Percentiles rank a stretch among this genome's conserved stretches.
These are phyloP conservation scores for Hypena proboscidalis DNA, from an alignment of 2,888 invertebrate genomes.

Conservation along the genomic window DNA sequence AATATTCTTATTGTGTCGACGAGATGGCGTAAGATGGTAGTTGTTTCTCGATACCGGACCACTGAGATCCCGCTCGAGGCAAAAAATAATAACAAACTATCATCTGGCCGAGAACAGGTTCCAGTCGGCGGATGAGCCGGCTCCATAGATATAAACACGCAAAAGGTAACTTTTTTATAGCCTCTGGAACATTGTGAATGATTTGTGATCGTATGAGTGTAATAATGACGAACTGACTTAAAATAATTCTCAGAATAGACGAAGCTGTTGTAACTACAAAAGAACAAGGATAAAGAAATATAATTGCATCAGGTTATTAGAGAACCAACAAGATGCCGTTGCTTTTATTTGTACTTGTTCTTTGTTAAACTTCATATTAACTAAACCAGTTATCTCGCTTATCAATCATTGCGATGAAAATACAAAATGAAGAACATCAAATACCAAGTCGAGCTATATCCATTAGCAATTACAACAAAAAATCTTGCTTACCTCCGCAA, in stretches of 20 bases:
- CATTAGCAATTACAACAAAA: slow-evolving; percentile 52
- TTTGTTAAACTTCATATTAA: slow-evolving; percentile 21
- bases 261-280: not conserved
- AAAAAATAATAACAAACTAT: slow-evolving; percentile 80
- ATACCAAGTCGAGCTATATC: slow-evolving; percentile 38
- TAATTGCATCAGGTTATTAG: slow-evolving; percentile 29
- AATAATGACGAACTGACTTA: slow-evolving; percentile 28
- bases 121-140: slow-evolving; percentile 60
- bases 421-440: slow-evolving; percentile 22
- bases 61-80: slow-evolving; percentile 50
- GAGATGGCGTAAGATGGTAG: slow-evolving; percentile 48
- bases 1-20: slow-evolving; percentile 32
- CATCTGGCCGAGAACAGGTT: slow-evolving; percentile 77
- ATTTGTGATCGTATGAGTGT: slow-evolving; percentile 27
- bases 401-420: slow-evolving; percentile 27
- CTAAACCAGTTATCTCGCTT: slow-evolving; percentile 28
- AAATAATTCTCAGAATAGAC: slow-evolving; percentile 8
- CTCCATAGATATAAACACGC: slow-evolving; percentile 63
- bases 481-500: slow-evolving; percentile 73
- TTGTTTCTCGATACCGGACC: slow-evolving; percentile 45
- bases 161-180: slow-evolving; percentile 63
- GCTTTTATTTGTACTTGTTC: slow-evolving; percentile 24
- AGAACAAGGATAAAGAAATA: slow-evolving; percentile 23
- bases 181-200: slow-evolving; percentile 32
- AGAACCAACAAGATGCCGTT: slow-evolving; percentile 27